Evolutionary conservation across 1,140 invertebrate genomes (phyloP).

Genomic region (Ditylenchus dipsaci): DNA sequence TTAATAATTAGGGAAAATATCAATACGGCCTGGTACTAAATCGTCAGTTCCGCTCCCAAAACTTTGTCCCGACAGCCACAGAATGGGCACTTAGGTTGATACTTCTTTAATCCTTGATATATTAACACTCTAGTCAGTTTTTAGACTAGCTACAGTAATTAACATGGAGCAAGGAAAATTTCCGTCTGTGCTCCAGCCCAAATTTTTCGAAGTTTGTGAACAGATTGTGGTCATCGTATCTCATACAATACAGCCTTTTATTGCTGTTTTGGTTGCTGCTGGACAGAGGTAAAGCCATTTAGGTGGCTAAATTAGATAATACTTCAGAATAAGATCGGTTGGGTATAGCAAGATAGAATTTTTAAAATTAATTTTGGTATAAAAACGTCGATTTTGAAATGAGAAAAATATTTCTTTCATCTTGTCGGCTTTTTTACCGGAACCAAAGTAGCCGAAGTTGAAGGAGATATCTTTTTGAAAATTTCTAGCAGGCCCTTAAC

Average conservation of each 20-base stretch:
- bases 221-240: conserved; percentile 17
- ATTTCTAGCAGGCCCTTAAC: no score
- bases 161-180: conserved; percentile 31
- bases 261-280: conserved; percentile 4
- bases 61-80: conserved; percentile 8
- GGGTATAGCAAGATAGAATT: no score
- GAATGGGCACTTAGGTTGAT: conserved; percentile 38
- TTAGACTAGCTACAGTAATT: conserved; percentile 24
- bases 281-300: conserved; percentile 10
- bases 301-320: no score
- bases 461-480: no score
- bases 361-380: no score
- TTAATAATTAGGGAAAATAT: conserved; percentile 26
- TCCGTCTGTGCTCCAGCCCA: conserved; percentile 19
- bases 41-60: conserved; percentile 23
- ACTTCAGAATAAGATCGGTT: no score
- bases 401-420: no score
- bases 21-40: conserved; percentile 28
- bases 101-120: no score
- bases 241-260: conserved; percentile 25
- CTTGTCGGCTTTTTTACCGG: no score
- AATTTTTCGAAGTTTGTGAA: conserved; percentile 34
- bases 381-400: no score
- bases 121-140: no score
- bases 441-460: no score